A percentile compares a stretch with the other conserved stretches of the same genome.
These are phyloP conservation scores for Synergus laeviventris DNA, from an alignment of 2,888 invertebrate species.

Conservation along the genomic window DNA sequence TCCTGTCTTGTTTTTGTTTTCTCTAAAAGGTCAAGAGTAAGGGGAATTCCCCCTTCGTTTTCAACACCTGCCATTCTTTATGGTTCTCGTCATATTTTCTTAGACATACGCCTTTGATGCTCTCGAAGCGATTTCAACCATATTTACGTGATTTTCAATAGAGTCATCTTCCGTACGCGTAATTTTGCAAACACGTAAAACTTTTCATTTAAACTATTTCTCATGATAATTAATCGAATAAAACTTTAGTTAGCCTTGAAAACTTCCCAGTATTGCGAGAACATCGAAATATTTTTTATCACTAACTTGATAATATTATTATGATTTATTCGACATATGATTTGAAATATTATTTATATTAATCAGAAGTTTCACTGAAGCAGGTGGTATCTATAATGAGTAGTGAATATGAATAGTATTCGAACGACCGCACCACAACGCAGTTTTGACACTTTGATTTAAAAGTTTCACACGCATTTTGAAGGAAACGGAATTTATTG, in stretches of 20 bases:
- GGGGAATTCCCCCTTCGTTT: background rate
- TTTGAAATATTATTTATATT: too few relatives aligned
- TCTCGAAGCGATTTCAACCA: background rate
- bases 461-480: background rate
- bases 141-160: background rate
- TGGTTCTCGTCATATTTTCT: background rate
- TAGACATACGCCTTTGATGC: too few relatives aligned
- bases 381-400: background rate
- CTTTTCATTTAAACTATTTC: background rate
- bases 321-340: too few relatives aligned
- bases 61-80: slow-evolving; percentile 9
- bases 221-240: background rate
- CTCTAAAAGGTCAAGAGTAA: background rate
- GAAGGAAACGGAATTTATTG: background rate
- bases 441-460: background rate
- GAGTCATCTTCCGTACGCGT: background rate
- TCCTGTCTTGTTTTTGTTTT: background rate
- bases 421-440: too few relatives aligned
- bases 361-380: background rate
- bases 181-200: background rate
- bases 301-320: background rate
- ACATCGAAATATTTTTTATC: background rate
- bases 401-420: background rate
- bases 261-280: background rate
- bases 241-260: background rate